These are phyloP conservation scores for Cryptoprocta ferox DNA, from an alignment of 2,797 vertebrate genomes.

Conservation along the genomic window DNA sequence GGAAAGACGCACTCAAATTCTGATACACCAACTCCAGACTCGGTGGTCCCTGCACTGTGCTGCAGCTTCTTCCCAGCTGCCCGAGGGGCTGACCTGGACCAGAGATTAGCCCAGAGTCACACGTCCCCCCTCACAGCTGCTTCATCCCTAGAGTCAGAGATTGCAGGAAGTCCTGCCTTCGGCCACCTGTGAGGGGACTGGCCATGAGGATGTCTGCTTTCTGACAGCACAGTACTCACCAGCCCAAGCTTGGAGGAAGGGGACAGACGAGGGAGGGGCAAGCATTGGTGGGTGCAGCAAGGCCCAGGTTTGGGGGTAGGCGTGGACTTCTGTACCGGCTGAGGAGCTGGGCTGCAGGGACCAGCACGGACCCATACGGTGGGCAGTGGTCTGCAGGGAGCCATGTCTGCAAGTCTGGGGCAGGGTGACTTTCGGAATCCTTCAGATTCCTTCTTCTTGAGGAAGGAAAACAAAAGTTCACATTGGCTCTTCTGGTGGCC, in stretches of 20 bases:
- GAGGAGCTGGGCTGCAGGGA: not conserved
- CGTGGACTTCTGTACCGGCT: not conserved
- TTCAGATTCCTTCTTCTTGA: not conserved
- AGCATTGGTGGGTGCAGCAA: not conserved
- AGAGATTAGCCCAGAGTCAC: not conserved
- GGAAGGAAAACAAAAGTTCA: not conserved
- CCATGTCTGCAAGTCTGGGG: not conserved
- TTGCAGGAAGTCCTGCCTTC: not conserved
- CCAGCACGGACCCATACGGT: not conserved
- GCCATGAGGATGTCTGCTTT: not conserved
- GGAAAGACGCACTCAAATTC: not conserved
- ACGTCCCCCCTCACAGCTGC: no score
- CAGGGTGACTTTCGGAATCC: not conserved
- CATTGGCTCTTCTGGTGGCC: not conserved
- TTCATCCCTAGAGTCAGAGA: rapidly evolving
- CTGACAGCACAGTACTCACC: not conserved
- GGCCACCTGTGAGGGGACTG: rapidly evolving
- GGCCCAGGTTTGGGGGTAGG: not conserved
- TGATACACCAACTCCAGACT: rapidly evolving
- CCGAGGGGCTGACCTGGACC: not conserved
- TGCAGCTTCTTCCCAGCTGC: not conserved
- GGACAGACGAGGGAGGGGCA: not conserved
- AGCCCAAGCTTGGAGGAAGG: not conserved
- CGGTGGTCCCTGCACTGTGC: rapidly evolving
- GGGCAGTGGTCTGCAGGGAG: rapidly evolving